Evolutionary conservation across 2,113 vertebrate genomes (phyloP).

Genomic region (Oophaga pumilio): DNA sequence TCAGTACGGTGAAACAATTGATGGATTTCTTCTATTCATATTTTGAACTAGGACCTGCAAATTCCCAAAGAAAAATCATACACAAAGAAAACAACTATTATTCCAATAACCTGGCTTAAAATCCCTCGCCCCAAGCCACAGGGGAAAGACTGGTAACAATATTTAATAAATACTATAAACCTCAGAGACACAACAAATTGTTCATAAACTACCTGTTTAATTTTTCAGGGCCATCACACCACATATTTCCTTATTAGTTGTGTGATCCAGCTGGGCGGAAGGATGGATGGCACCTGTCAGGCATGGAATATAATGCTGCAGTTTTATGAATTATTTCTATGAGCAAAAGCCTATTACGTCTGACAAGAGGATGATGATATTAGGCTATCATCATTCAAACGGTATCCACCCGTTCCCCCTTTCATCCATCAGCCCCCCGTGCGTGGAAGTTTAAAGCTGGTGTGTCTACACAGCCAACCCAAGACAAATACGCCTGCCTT

Average conservation of each 20-base stretch:
- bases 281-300: conserved; percentile 99
- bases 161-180: conserved; percentile 97
- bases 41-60: background rate
- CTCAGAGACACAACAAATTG: conserved; percentile 94
- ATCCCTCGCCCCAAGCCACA: conserved; percentile 65
- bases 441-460: conserved; percentile 79
- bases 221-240: conserved; percentile 98
- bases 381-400: conserved; percentile 99
- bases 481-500: conserved; percentile 97
- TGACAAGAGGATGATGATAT: conserved; percentile 99
- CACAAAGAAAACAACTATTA: background rate
- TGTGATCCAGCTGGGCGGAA: conserved; percentile 91
- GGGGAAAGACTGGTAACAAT: conserved; percentile 82
- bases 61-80: conserved; percentile 5
- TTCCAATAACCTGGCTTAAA: conserved; percentile 29
- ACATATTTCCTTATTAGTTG: conserved; percentile 99
- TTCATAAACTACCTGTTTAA: conserved; percentile 99
- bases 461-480: conserved; percentile 84
- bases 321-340: conserved; percentile 99
- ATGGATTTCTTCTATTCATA: background rate
- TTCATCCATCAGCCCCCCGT: conserved; percentile 93
- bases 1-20: background rate
- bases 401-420: conserved; percentile 89
- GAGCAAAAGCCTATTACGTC: conserved; percentile 99
- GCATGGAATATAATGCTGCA: conserved; percentile 94